Evolutionary conservation across 2,113 vertebrate species (phyloP), one percentile per base, ranked within the genome.

Genomic region (Colinus virginianus): DNA sequence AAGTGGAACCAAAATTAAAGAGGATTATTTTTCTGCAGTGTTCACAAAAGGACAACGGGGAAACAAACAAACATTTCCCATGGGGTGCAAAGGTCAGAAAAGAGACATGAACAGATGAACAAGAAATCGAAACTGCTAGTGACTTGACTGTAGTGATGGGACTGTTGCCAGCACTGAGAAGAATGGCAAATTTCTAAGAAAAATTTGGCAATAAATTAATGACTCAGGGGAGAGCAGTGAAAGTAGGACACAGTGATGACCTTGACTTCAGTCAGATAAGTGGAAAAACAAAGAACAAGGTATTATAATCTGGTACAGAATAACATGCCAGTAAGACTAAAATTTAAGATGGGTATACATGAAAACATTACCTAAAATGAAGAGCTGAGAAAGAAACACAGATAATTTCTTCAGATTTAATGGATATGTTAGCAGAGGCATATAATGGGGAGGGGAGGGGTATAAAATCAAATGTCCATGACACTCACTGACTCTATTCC

Each of bases 1-100:
- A 19, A 8, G 56, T 86, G 76, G 90, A 95, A 88, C 18, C 61
- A 86, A 91, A 94, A 90, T 95, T 93, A 91, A 94, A 95, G 82
- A 23, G 16, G 68, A 94, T 63, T 86, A 90, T 84, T 94, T 93
- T 88, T 51, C 83, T 88, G 56, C 76, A 66, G n/a, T 1, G 9
- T 46, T 95, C 64, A 93, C 72, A 78, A 80, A 80, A 91, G 25
- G 61, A 91, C 71, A 94, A 75, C 61, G 63, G 34, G 1, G 6
- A 89, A 92, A 74, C 32, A 74, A 77, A 83, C 7, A 8, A 19
- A 68, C 23, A 53, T 82, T 93, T 94, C 92, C 69, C 72, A 69
- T 0, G 0, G 84, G 56, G 48, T 75, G 40, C 6, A 81, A 93
- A 96, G 82, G 85, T 94, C 90, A 95, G 75, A 45, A 69, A 78